Conservation (phyloP, 2,888 invertebrate species). For the Scaptodrosophila latifasciaeformis region DNA sequence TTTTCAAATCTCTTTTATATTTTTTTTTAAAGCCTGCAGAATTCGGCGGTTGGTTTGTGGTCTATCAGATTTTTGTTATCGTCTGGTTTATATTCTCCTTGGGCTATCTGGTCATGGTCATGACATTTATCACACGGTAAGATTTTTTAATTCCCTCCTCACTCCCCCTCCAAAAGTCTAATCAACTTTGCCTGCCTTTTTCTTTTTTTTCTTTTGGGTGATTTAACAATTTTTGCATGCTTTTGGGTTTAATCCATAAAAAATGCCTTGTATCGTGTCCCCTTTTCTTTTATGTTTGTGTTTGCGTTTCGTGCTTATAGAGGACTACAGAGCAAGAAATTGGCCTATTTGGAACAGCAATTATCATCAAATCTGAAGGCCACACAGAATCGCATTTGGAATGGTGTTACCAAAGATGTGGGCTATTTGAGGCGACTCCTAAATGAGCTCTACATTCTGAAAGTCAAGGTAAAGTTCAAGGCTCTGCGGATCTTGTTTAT, state of each 20-base stretch:
- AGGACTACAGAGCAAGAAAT: constrained; percentile 80
- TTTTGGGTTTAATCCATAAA: background rate
- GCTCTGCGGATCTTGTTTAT: constrained; percentile 1
- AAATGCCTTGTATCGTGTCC: background rate
- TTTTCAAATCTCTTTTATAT: too few relatives aligned
- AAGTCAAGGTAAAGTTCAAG: constrained; percentile 84
- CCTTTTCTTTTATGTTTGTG: background rate
- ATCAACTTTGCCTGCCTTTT: constrained; percentile 36
- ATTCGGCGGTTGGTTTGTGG: constrained; percentile 79
- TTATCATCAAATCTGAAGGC: constrained; percentile 85
- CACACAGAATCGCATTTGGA: constrained; percentile 86
- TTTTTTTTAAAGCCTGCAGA: constrained; percentile 59
- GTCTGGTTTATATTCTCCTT: constrained; percentile 94
- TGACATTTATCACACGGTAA: constrained; percentile 85
- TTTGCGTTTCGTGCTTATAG: constrained; percentile 64
- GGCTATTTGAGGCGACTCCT: constrained; percentile 83
- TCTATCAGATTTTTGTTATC: constrained; percentile 88
- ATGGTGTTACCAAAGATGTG: constrained; percentile 85
- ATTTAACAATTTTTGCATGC: constrained; percentile 10
- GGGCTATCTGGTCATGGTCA: constrained; percentile 92
- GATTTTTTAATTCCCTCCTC: constrained; percentile 25
- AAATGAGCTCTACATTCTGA: constrained; percentile 87
- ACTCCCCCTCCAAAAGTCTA: too few relatives aligned
- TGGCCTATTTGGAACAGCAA: constrained; percentile 85
- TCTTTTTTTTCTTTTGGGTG: constrained; percentile 15